Evolutionary conservation across 2,888 invertebrate genomes (phyloP), one percentile per base, ranked within the genome.

Genomic region (Drosophila mulleri): DNA sequence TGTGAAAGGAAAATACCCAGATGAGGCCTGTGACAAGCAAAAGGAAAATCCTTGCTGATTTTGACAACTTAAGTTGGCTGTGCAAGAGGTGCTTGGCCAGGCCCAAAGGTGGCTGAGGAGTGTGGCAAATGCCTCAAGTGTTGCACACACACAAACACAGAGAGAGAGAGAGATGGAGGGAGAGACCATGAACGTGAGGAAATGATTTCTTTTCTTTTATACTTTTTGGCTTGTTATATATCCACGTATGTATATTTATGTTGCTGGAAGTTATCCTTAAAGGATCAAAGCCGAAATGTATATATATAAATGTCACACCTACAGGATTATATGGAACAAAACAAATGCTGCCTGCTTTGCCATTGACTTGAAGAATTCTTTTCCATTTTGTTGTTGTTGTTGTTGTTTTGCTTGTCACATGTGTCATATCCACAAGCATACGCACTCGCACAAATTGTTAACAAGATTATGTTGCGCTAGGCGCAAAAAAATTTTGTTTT

Each of bases 211-310:
- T 72, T 75, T 72, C 68, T 67, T 67, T 59, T 61, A 41, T n/a
- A 41, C 16, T 39, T 26, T 26, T 39, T 53, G 53, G 53, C 50
- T 58, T 62, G 37, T 63, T 50, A 7, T 18, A 29, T 48, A n/a
- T 47, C 0, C 23, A 26, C 47, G 39, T 56, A 20, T 63, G n/a
- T 66, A 57, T 63, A 53, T 45, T 53, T 58, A 29, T 62, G 63
- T 63, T 58, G 56, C 66, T 74, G 20, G n/a, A 70, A 75, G 70
- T 79, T 88, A 86, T 89, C 81, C 90, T 83, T 80, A 82, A 76
- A 82, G 87, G 90, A 90, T 89, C 89, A 88, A 87, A 90, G 88
- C 74, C 81, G 91, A 88, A 87, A 90, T 79, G 83, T 79, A 88
- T 81, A 41, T 41, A 90, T 79, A 72, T 88, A 67, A 84, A 80